These are phyloP conservation scores for Cliona cf. orientalis DNA, from an alignment of 37 sponge, comb jelly and placozoan species.

Conservation along the genomic window DNA sequence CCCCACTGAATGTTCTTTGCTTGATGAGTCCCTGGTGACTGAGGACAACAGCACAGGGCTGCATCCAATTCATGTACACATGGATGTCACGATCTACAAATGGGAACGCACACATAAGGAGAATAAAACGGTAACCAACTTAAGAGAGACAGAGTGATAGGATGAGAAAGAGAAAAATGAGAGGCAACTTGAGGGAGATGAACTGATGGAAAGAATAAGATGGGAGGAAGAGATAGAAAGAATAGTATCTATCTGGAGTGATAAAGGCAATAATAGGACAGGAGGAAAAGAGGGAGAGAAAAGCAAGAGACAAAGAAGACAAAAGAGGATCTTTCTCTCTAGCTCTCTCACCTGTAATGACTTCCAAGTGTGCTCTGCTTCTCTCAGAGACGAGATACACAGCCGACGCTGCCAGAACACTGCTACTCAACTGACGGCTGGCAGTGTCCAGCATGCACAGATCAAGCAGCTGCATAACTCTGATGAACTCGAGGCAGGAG, in stretches of 20 bases:
- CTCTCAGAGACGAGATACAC: constrained; percentile 63
- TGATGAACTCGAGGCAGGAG: constrained; percentile 69
- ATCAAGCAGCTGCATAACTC: constrained; percentile 82
- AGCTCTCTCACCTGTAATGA: constrained; percentile 65
- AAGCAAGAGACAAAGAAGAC: not conserved
- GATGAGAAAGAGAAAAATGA: too few species aligned
- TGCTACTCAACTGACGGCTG: constrained; percentile 60
- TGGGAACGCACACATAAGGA: not conserved
- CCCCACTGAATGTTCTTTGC: constrained; percentile 49
- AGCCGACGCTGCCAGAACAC: constrained; percentile 77
- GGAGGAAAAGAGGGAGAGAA: not conserved
- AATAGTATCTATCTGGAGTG: too few species aligned
- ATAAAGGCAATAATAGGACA: too few species aligned
- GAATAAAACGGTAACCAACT: too few species aligned
- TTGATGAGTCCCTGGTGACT: not conserved
- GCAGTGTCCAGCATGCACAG: constrained; percentile 74
- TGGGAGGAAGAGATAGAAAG: too few species aligned
- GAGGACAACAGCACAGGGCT: constrained; percentile 46
- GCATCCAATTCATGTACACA: constrained; percentile 69
- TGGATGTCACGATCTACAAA: constrained; percentile 64
- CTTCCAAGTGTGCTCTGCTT: constrained; percentile 15
- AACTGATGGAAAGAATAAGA: too few species aligned
- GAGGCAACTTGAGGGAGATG: too few species aligned
- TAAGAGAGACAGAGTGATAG: too few species aligned
- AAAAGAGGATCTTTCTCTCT: not conserved